Base-by-base conservation (phyloP, 2,888 invertebrate genomes). In the Andricus curvator region DNA sequence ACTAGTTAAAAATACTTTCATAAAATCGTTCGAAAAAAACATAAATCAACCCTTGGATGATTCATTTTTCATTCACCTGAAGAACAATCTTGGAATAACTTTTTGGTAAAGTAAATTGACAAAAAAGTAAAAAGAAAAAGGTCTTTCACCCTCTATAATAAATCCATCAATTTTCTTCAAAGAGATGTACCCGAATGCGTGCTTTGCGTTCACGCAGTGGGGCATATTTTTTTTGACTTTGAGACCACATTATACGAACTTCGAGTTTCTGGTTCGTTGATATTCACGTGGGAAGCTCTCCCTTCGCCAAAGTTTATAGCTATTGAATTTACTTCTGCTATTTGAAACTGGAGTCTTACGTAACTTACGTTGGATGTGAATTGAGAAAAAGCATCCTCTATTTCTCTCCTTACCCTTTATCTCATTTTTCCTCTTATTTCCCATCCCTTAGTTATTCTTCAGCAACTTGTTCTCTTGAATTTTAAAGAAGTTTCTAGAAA, bases 281-380 rank as follows among this genome's bases (percentile, higher is more conserved):
- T 74, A 74, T 74, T 74, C 70, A 51, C n/a, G 56, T 56, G 70
- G 51, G 56, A 29, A 74, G 70, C 56, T 5, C 48, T 56, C 51
- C 51, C 20, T 56, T 74, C 33, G 33, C 1, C 17, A 33, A 74
- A 74, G 70, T 74, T 74, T 51, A 51, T 20, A 11, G 4, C 51
- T n/a, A 74, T 74, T 74, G 33, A 74, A 74, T 74, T 74, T 74
- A 74, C 70, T 48, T 25, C 20, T 33, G 13, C 70, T 33, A 20
- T n/a, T 51, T n/a, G n/a, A 74, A 56, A 56, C 17, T 74, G 11
- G 13, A 51, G 29, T 2, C 51, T 51, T 29, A 20, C 48, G 44
- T 25, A 60, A 60, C 60, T 60, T 22, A 11, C 8, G 60, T 60
- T 60, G 60, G 22, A 48, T 25, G 9, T 33, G 51, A 48, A 15